phyloP scores from a whole-genome alignment of 1,140 invertebrate species.

The Lethrus apterus region DNA sequence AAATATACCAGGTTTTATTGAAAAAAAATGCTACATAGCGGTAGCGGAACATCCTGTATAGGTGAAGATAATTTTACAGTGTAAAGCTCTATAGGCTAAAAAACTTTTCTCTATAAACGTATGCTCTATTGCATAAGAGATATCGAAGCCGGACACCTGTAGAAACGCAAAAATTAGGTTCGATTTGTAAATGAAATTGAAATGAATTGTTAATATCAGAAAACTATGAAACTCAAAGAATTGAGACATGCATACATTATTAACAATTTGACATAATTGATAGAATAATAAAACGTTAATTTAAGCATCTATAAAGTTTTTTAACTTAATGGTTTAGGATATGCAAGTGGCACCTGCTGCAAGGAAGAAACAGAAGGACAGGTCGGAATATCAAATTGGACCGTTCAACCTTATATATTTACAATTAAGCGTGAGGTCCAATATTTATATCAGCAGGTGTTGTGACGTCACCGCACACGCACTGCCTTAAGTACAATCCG shows the following conservation, averaged over 20 bases:
- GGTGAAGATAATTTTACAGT: too few relatives aligned
- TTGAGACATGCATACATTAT: not conserved
- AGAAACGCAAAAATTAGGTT: too few relatives aligned
- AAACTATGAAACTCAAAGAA: too few relatives aligned
- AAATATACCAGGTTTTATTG: too few relatives aligned
- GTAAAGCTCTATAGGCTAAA: too few relatives aligned
- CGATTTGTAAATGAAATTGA: not conserved
- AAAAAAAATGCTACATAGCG: too few relatives aligned
- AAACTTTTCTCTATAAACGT: too few relatives aligned
- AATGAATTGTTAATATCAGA: not conserved
- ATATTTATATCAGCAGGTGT: conserved; percentile 25
- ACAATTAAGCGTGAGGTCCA: conserved; percentile 24
- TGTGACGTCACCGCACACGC: conserved; percentile 13
- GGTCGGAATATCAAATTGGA: conserved; percentile 23
- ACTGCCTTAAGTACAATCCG: too few relatives aligned
- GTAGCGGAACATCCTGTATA: too few relatives aligned
- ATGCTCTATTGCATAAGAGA: too few relatives aligned
- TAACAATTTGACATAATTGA: not conserved
- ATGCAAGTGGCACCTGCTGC: conserved; percentile 19
- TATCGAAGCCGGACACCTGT: too few relatives aligned
- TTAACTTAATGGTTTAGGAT: conserved; percentile 12
- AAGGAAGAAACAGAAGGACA: conserved; percentile 19
- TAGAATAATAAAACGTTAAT: not conserved
- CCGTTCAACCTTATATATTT: conserved; percentile 22
- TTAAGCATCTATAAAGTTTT: not conserved